phyloP scores from a whole-genome alignment of 2,888 invertebrate genomes.

The Orthosia incerta region DNA sequence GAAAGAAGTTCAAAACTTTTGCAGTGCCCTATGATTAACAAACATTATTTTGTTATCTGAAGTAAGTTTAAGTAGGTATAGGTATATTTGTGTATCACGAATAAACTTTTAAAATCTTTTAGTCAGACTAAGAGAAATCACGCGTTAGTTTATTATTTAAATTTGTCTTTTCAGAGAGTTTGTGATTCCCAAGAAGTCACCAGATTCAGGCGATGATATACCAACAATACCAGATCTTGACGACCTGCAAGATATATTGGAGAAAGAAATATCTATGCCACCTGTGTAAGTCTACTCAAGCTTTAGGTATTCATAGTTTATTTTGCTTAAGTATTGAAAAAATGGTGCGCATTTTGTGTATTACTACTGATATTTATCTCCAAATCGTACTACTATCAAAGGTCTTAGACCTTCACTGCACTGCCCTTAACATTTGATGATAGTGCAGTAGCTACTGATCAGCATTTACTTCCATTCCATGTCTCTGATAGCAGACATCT shows the following conservation, averaged over 20 bases:
- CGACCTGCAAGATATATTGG: constrained; percentile 86
- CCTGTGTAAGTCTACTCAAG: constrained; percentile 76
- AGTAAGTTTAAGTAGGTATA: too few relatives aligned
- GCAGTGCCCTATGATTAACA: not conserved
- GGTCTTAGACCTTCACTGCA: not conserved
- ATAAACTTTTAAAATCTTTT: not conserved
- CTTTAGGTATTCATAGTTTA: not conserved
- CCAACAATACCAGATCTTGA: constrained; percentile 89
- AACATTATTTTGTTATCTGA: not conserved
- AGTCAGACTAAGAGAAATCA: not conserved
- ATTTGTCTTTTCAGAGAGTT: constrained; percentile 78
- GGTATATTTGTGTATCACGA: not conserved
- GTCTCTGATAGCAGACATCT: not conserved
- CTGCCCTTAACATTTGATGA: not conserved
- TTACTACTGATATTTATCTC: too few relatives aligned
- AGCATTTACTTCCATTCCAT: not conserved
- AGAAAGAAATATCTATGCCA: constrained; percentile 85
- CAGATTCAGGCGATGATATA: constrained; percentile 87
- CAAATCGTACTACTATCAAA: not conserved
- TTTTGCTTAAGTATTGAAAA: not conserved
- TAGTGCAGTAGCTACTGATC: not conserved
- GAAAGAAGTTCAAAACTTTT: not conserved
- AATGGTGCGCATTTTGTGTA: not conserved
- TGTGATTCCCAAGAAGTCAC: constrained; percentile 85
- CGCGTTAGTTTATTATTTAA: not conserved